Conservation (phyloP, 2,797 vertebrate genomes). For the Merluccius polli region DNA sequence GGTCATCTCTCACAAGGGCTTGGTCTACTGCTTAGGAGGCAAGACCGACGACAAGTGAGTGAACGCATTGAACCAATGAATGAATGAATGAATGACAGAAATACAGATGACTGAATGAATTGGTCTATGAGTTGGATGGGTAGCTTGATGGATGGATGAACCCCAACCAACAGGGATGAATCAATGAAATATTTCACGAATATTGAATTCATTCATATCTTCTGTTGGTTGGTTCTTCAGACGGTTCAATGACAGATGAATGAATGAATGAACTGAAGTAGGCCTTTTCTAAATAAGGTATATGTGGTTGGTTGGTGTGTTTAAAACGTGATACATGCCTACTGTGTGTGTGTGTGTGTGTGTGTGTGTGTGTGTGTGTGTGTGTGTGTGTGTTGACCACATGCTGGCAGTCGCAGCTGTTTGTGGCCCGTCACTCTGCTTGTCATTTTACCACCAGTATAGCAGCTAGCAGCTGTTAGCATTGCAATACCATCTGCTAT, state of each 20-base stretch:
- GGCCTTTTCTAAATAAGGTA: neutral
- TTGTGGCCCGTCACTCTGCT: slow-evolving; percentile 24
- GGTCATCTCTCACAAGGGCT: slow-evolving; percentile 86
- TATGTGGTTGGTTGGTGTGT: neutral
- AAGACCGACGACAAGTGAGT: slow-evolving; percentile 98
- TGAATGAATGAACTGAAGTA: neutral
- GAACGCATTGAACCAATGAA: slow-evolving; percentile 13
- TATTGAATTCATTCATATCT: neutral
- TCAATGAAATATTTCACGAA: neutral
- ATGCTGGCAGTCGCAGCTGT: slow-evolving; percentile 48
- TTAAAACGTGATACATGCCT: neutral
- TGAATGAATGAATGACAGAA: neutral
- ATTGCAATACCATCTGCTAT: neutral
- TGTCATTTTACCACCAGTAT: neutral
- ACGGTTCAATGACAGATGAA: neutral
- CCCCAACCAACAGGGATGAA: neutral
- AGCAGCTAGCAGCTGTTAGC: neutral
- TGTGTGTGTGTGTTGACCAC: slow-evolving; percentile 9
- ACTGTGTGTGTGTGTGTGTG: slow-evolving; percentile 3
- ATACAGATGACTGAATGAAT: neutral
- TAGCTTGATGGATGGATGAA: neutral
- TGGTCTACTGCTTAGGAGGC: slow-evolving; percentile 93
- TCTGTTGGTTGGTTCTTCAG: neutral
- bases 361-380: slow-evolving; percentile 21
- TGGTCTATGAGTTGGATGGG: neutral